Evolutionary conservation across 2,797 vertebrate species (phyloP).

Genomic region (Enteromius paludinosus): DNA sequence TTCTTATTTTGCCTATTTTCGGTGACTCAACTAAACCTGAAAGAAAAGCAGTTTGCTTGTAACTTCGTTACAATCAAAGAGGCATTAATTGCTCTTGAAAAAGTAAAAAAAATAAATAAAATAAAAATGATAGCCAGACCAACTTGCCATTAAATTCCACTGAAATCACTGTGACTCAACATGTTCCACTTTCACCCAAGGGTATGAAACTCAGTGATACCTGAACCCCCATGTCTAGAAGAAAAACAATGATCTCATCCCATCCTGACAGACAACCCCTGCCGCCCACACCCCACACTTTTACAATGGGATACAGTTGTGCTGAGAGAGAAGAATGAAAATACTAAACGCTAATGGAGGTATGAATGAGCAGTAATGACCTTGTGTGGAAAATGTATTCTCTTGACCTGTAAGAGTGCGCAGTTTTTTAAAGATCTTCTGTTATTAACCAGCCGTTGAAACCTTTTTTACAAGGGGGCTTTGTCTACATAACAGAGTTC

Average conservation of each 20-base stretch:
- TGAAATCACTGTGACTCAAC: neutral
- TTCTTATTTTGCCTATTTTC: neutral
- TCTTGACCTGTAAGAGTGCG: neutral
- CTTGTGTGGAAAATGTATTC: neutral
- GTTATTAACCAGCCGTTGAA: neutral
- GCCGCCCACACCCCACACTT: neutral
- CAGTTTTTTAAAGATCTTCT: neutral
- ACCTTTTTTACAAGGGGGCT: neutral
- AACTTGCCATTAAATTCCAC: neutral
- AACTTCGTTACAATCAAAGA: neutral
- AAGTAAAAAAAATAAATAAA: neutral
- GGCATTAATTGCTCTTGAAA: neutral
- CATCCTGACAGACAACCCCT: neutral
- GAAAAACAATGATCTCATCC: slow-evolving; percentile 4
- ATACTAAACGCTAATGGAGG: neutral
- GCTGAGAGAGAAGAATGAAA: neutral
- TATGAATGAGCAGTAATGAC: neutral
- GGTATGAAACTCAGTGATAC: slow-evolving; percentile 8
- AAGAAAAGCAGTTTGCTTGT: neutral
- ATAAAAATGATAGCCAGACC: neutral
- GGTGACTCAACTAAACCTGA: neutral
- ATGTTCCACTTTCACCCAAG: neutral
- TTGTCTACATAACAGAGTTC: neutral
- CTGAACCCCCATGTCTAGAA: neutral
- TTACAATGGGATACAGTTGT: neutral